Evolutionary conservation across 2,113 vertebrate genomes (phyloP), one percentile per base, ranked within the genome.

Genomic region (Dunckerocampus dactyliophorus): DNA sequence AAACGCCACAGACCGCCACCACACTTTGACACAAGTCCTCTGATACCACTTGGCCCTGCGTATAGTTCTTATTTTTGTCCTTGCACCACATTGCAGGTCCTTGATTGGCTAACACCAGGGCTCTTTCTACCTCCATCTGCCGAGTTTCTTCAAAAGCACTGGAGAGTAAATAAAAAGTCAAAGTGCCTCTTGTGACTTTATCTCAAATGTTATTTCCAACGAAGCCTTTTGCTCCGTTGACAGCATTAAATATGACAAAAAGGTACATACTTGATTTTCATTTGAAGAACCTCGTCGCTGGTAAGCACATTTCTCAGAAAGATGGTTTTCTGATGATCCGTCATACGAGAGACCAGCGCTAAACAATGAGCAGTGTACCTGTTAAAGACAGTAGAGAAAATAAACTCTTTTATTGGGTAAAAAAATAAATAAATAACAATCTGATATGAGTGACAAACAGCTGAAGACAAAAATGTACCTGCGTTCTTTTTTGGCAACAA

Each of bases 281-380:
- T 94, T 81, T 93, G 93, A 22, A 94, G 89, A 70, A 99, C 88
- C 75, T 99, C 97, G 11, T 98, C 95, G 55, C 74, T 89, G 50
- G 71, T 91, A 75, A 99, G 93, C 65, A 94, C 92, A 83, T 96
- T 98, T 74, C 90, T 94, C 79, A 98, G 84, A 67, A 98, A 99
- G 65, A 93, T 93, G 16, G 87, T 90, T 76, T 92, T 98, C 86
- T 97, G 94, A 43, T 96, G 94, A 81, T 99, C 96, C 4, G 92
- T 97, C 97, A 99, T 99, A 67, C 90, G 93, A 1, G 93, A 95
- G 72, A 99, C 92, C 72, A 95, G 59, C 12, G 95, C 93, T 75
- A 99, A 91, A 85, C 96, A 99, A 72, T 93, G 94, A 4, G 95
- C 94, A 34, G 95, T 96, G 75, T 95, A 95, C 89, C 97, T 99